Base-by-base conservation (phyloP, 2,113 vertebrate species). In the Cricetomys ansorgei region DNA sequence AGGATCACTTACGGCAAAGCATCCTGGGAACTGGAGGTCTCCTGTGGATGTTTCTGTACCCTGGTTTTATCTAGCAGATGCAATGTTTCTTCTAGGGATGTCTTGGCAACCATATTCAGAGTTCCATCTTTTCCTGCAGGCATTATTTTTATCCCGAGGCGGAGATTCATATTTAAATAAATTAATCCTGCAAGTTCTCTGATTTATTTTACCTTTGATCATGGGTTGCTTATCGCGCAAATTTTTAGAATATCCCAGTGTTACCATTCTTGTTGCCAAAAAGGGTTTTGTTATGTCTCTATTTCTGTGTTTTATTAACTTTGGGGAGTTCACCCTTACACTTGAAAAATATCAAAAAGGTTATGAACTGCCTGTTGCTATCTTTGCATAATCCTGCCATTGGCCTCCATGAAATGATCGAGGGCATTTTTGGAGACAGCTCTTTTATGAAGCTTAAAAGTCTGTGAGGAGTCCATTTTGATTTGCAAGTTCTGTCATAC, bases 171-270 rank as follows among this genome's bases (percentile, higher is more conserved):
- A 62, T 86, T 92, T 95, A 93, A 93, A 81, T 95, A 77, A 91
- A 97, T 94, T 80, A 96, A 87, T 94, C 81, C 69, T 57, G 73
- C 23, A 77, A 86, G 92, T 73, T 91, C 43, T 84, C 87, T 65
- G 70, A 94, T 80, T 98, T 96, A 77, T 83, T 97, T 97, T 90
- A 95, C 91, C 92, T 96, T 81, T 97, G 85, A 91, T 89, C n/a
- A 40, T 11, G 50, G 92, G 62, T 40, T 97, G 91, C 92, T 97
- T 96, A 96, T 96, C 94, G 92, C 91, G 53, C 81, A 95, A 91
- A 97, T 95, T 97, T 96, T 95, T 94, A 86, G 86, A 96, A 48
- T 97, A 93, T 90, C 90, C 64, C 64, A 67, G 69, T 31, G 29
- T 95, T 95, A 95, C 81, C 81, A 69, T 88, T 95, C 72, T 96